These are phyloP conservation scores for Tenthredo amoena DNA, from an alignment of 2,888 invertebrate species.

Conservation along the genomic window DNA sequence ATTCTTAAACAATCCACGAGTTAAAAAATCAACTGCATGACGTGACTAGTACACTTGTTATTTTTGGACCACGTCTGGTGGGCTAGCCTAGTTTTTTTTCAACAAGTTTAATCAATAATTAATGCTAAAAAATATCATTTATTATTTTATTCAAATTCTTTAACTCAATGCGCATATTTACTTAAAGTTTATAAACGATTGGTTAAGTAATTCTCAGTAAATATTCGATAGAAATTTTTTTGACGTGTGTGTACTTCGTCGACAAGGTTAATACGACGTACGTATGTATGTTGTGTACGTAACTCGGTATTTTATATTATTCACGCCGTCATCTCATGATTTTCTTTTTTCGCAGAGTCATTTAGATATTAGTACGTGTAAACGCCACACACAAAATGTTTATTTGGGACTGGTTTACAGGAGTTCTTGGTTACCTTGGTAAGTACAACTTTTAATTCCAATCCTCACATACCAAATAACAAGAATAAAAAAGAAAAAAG, in stretches of 20 bases:
- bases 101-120: slow-evolving; percentile 37
- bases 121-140: background rate
- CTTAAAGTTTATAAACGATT: background rate
- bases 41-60: slow-evolving; percentile 57
- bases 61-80: slow-evolving; percentile 57
- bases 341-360: slow-evolving; percentile 74
- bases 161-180: background rate
- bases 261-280: slow-evolving; percentile 55
- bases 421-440: slow-evolving; percentile 96
- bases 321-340: slow-evolving; percentile 55
- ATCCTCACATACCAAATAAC: slow-evolving; percentile 38
- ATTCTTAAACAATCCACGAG: slow-evolving; percentile 47
- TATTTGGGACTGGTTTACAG: slow-evolving; percentile 97
- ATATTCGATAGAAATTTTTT: background rate
- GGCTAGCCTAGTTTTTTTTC: slow-evolving; percentile 31
- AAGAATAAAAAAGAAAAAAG: background rate
- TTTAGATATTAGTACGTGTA: slow-evolving; percentile 62
- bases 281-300: slow-evolving; percentile 13
- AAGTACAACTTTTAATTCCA: slow-evolving; percentile 76
- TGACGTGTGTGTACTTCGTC: slow-evolving; percentile 26
- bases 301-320: slow-evolving; percentile 41
- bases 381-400: slow-evolving; percentile 83
- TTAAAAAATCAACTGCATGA: slow-evolving; percentile 56
- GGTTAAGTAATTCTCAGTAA: background rate
- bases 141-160: background rate